A percentile compares a stretch with the other conserved stretches of the same genome.
These are phyloP conservation scores for Pemphigus obesinymphae DNA, from an alignment of 1,140 invertebrate species.

Conservation along the genomic window DNA sequence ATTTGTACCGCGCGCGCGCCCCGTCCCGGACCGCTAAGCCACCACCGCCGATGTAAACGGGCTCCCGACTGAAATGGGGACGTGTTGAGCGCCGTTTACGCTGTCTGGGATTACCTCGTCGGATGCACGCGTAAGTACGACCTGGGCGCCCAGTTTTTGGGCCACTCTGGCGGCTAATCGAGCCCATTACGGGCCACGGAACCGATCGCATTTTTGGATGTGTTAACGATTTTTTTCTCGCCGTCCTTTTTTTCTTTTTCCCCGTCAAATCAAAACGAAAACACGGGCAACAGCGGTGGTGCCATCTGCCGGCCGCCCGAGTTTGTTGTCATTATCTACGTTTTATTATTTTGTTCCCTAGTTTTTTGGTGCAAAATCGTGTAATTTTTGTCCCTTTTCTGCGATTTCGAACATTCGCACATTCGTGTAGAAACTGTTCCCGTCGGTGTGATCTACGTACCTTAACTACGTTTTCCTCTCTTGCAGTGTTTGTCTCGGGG, in stretches of 20 bases:
- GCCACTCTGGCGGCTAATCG: neutral
- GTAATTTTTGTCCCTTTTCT: neutral
- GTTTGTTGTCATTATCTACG: constrained; percentile 40
- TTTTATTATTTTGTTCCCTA: constrained; percentile 24
- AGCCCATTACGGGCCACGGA: too few species aligned
- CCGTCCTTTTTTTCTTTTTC: constrained; percentile 11
- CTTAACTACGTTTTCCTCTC: neutral
- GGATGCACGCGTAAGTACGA: neutral
- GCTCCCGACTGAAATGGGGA: constrained; percentile 20
- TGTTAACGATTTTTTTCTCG: constrained; percentile 31
- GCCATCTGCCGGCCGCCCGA: constrained; percentile 19
- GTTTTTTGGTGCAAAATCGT: neutral
- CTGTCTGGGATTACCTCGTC: neutral
- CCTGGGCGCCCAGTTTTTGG: neutral
- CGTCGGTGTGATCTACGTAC: neutral
- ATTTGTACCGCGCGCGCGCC: constrained; percentile 19
- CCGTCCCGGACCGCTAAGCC: neutral
- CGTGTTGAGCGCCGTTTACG: constrained; percentile 14
- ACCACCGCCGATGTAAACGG: neutral
- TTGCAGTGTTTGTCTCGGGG: neutral
- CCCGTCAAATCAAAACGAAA: constrained; percentile 38
- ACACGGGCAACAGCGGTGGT: constrained; percentile 1
- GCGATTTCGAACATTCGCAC: neutral
- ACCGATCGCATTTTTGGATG: neutral
- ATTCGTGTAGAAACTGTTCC: too few species aligned